Conservation (phyloP, 2,888 invertebrate species). For the Drosophila barbarae region DNA sequence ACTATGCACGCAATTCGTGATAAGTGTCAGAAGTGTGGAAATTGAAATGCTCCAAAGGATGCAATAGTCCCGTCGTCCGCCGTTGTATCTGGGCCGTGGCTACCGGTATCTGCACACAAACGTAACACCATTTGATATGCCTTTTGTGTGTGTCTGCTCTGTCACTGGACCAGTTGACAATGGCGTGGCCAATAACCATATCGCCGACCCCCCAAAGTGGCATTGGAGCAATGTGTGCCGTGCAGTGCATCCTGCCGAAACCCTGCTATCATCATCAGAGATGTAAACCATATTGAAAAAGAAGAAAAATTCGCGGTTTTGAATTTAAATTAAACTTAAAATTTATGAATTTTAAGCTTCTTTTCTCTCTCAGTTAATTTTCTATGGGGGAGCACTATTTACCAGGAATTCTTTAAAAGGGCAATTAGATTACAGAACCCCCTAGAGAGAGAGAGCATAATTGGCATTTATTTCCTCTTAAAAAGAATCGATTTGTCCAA, state of each 20-base stretch:
- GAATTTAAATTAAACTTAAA: background rate
- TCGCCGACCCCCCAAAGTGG: slow-evolving; percentile 18
- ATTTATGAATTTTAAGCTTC: background rate
- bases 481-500: background rate
- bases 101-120: slow-evolving; percentile 3
- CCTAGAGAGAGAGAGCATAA: background rate
- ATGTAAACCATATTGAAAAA: background rate
- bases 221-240: slow-evolving; percentile 10
- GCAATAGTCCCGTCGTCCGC: slow-evolving; percentile 46
- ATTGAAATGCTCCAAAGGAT: slow-evolving; percentile 59
- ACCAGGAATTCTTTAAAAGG: too few species aligned
- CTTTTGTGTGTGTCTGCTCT: slow-evolving; percentile 30
- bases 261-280: background rate
- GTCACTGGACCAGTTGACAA: slow-evolving; percentile 57
- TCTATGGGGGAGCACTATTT: background rate
- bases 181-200: slow-evolving; percentile 37
- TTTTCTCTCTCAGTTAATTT: too few species aligned
- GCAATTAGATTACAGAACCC: background rate
- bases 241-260: background rate
- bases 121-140: slow-evolving; percentile 38
- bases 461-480: background rate
- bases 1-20: slow-evolving; percentile 38
- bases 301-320: too few species aligned
- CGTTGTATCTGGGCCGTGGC: slow-evolving; percentile 8
- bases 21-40: slow-evolving; percentile 47